Conservation (phyloP, 2,888 invertebrate species). For the Protophormia terraenovae region DNA sequence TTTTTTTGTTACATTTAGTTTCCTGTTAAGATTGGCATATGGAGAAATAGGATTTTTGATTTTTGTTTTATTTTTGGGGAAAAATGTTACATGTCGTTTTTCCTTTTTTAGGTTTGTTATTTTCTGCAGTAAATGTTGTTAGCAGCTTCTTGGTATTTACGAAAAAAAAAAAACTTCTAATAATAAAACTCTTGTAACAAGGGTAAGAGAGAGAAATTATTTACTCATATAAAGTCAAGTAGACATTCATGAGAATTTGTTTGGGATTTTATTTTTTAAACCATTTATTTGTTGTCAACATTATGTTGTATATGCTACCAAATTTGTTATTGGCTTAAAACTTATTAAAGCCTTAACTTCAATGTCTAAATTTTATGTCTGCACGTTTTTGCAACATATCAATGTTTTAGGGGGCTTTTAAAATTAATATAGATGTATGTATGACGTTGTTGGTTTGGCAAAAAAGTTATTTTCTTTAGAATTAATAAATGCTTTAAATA, state of each 20-base stretch:
- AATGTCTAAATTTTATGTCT: conserved; percentile 1
- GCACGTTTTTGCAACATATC: conserved; percentile 48
- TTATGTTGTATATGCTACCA: background rate
- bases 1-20: conserved; percentile 17
- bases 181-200: background rate
- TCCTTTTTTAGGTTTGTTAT: background rate
- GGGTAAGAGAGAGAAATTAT: background rate
- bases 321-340: conserved; percentile 26
- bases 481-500: too few relatives aligned
- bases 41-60: conserved; percentile 2
- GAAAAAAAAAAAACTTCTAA: background rate
- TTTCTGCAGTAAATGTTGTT: background rate
- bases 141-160: background rate
- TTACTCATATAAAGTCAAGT: background rate
- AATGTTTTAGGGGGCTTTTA: background rate
- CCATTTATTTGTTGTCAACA: conserved; percentile 17
- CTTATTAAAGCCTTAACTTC: background rate
- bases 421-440: conserved; percentile 33
- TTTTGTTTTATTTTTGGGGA: background rate
- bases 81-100: background rate
- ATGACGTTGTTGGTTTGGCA: background rate
- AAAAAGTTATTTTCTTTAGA: background rate
- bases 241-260: conserved; percentile 5
- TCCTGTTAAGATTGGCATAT: conserved; percentile 42
- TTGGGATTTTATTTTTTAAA: background rate